These are phyloP conservation scores for Scolopax bukidnonensis DNA, from an alignment of 2,797 vertebrate genomes.

Conservation along the genomic window DNA sequence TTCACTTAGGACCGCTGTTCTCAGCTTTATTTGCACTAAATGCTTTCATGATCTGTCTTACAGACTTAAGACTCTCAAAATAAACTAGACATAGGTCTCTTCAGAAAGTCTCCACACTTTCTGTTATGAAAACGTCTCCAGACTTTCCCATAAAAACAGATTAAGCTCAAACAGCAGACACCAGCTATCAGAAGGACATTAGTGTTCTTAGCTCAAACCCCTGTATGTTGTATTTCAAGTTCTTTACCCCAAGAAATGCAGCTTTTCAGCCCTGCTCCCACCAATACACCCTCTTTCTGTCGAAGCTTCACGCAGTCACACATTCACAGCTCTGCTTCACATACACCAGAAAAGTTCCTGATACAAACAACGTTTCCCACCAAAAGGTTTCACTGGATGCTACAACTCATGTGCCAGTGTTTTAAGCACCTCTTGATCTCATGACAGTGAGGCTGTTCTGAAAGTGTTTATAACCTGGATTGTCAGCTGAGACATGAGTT, in stretches of 20 bases:
- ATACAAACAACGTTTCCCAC: neutral
- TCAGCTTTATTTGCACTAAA: conserved; percentile 4
- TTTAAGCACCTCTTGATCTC: neutral
- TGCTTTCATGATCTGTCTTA: neutral
- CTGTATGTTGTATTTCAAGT: neutral
- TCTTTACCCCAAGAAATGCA: neutral
- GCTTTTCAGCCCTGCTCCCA: neutral
- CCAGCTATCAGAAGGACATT: neutral
- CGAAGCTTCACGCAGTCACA: neutral
- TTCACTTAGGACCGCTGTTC: neutral
- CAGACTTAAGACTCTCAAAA: neutral
- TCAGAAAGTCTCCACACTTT: neutral
- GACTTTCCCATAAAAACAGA: neutral
- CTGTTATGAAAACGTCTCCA: neutral
- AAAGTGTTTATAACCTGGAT: neutral
- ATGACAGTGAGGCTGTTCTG: neutral
- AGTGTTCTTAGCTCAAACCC: neutral
- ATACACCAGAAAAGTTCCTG: neutral
- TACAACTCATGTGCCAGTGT: neutral
- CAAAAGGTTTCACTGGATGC: neutral
- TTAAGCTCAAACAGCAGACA: neutral
- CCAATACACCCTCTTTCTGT: neutral
- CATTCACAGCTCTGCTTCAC: neutral
- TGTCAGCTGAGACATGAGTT: neutral
- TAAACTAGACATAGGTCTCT: neutral